These are phyloP conservation scores for Marmota flaviventris DNA, from an alignment of 2,113 vertebrate genomes.

Conservation along the genomic window DNA sequence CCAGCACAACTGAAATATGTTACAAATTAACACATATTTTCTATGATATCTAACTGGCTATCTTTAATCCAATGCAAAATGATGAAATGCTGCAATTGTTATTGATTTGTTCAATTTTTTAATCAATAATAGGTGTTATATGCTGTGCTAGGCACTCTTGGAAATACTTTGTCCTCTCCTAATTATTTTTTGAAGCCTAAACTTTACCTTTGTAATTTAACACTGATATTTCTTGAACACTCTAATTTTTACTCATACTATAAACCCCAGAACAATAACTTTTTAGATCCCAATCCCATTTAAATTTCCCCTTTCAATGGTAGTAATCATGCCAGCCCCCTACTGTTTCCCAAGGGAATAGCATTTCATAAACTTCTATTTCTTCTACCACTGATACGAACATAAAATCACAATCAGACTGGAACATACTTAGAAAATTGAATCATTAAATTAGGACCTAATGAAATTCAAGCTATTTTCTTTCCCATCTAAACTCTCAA, in stretches of 20 bases:
- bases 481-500: slow-evolving; percentile 22
- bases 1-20: neutral
- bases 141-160: neutral
- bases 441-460: slow-evolving; percentile 65
- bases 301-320: slow-evolving; percentile 43
- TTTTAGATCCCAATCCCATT: slow-evolving; percentile 41
- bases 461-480: slow-evolving; percentile 27
- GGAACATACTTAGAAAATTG: slow-evolving; percentile 56
- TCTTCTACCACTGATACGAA: neutral
- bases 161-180: slow-evolving; percentile 12
- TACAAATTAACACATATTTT: slow-evolving; percentile 38
- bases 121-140: neutral
- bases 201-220: neutral
- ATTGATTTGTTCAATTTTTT: slow-evolving; percentile 16
- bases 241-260: slow-evolving; percentile 62
- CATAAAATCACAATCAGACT: slow-evolving; percentile 63
- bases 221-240: neutral
- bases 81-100: neutral
- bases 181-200: neutral
- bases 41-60: neutral
- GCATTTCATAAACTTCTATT: slow-evolving; percentile 57
- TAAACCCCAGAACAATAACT: slow-evolving; percentile 51
- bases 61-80: slow-evolving; percentile 10
- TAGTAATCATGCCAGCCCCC: neutral
- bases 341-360: slow-evolving; percentile 35